Percentiles rank a stretch among this genome's conserved stretches.
Evolutionary conservation across 2,113 vertebrate species (phyloP).

Genomic region (Nannospalax galili): DNA sequence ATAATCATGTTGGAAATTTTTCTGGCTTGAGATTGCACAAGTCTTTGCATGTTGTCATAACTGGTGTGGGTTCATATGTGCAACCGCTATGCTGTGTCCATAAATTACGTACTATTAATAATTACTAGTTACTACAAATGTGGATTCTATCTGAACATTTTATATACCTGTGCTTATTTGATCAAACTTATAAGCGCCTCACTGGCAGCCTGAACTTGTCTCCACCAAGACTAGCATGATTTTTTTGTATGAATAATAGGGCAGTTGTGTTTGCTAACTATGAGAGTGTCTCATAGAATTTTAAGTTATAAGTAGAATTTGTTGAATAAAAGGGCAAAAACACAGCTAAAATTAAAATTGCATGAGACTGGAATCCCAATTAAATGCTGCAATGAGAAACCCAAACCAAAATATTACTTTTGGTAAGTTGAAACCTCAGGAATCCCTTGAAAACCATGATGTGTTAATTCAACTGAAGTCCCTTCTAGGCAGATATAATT

Average conservation of each 20-base stretch:
- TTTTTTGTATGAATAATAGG: background rate
- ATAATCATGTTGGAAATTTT: too few relatives aligned
- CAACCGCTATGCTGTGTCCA: too few relatives aligned
- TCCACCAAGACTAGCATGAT: background rate
- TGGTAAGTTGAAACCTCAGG: background rate
- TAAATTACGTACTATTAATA: background rate
- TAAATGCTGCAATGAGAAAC: background rate
- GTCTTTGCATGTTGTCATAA: too few relatives aligned
- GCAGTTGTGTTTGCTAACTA: background rate
- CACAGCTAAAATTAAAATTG: background rate
- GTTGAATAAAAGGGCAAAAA: background rate
- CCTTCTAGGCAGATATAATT: constrained; percentile 10
- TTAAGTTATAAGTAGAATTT: background rate
- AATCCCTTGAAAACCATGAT: background rate
- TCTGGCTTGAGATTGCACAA: too few relatives aligned
- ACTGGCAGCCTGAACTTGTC: background rate
- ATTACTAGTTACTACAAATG: background rate
- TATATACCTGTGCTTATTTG: background rate
- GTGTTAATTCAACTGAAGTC: background rate
- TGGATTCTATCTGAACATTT: background rate
- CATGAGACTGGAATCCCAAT: background rate
- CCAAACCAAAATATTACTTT: background rate
- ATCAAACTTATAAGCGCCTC: background rate
- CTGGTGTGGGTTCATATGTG: too few relatives aligned
- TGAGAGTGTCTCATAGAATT: background rate